These are phyloP conservation scores for Watsonalla cultraria DNA, from an alignment of 2,888 invertebrate genomes.

Conservation along the genomic window DNA sequence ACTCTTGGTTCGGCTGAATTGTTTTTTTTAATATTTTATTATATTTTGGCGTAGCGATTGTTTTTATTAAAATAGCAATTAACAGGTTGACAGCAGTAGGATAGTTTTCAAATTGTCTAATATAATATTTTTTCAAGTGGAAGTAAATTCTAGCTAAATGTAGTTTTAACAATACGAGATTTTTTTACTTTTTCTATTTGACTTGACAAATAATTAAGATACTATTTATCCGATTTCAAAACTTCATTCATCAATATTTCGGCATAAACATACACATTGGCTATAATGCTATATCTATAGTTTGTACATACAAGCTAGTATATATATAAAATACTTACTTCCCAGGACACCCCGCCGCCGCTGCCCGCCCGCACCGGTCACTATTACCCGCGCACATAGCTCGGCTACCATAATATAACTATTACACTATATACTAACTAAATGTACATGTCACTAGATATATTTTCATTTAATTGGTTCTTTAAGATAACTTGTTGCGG, in stretches of 20 bases:
- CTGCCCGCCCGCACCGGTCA: slow-evolving; percentile 71
- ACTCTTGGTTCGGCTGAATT: slow-evolving; percentile 8
- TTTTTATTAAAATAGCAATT: too few species aligned
- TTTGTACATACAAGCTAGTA: neutral
- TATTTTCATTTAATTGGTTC: neutral
- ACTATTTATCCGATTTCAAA: too few species aligned
- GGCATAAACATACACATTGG: neutral
- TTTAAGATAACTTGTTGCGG: neutral
- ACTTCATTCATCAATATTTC: too few species aligned
- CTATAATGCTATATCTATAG: neutral
- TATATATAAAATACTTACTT: slow-evolving; percentile 11
- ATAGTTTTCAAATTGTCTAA: too few species aligned
- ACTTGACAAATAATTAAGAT: too few species aligned
- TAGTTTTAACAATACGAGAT: too few species aligned
- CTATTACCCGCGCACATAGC: slow-evolving; percentile 71
- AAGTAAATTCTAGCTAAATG: too few species aligned
- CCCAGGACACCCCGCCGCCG: slow-evolving; percentile 69
- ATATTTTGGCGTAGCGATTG: neutral
- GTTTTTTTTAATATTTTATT: slow-evolving; percentile 17
- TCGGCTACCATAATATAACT: slow-evolving; percentile 14
- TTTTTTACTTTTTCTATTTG: too few species aligned
- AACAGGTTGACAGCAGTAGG: too few species aligned
- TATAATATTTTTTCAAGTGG: too few species aligned
- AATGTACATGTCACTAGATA: slow-evolving; percentile 9
- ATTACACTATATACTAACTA: slow-evolving; percentile 7